phyloP scores from a whole-genome alignment of 2,113 vertebrate genomes.

The Sceloporus tristichus region DNA sequence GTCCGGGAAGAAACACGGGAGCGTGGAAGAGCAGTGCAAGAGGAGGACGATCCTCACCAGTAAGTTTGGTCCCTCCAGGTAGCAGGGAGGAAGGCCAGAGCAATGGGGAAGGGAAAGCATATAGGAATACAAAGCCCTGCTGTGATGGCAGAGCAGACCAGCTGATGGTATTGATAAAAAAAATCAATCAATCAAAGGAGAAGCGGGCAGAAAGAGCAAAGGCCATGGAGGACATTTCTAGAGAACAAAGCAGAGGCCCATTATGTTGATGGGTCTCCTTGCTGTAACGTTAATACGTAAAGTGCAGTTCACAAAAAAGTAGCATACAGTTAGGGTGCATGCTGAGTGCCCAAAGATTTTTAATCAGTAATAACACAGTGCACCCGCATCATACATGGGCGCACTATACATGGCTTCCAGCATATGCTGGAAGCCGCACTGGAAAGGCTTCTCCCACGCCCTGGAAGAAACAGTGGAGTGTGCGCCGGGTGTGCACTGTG shows the following conservation, averaged over 20 bases:
- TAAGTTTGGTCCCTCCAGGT: conserved; percentile 67
- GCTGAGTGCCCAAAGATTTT: background rate
- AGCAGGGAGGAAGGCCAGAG: background rate
- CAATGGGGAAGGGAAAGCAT: background rate
- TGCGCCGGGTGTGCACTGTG: too few species aligned
- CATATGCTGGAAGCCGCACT: too few species aligned
- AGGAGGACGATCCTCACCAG: conserved; percentile 90
- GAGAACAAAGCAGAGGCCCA: background rate
- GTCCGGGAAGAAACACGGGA: conserved; percentile 95
- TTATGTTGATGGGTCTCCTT: background rate
- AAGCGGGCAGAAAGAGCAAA: background rate
- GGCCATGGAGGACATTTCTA: background rate
- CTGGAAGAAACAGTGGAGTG: too few species aligned
- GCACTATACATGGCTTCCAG: too few species aligned
- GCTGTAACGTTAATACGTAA: background rate
- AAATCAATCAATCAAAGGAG: background rate
- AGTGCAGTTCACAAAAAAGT: background rate
- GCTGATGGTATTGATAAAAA: background rate
- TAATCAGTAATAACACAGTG: background rate
- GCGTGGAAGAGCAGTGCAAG: conserved; percentile 96
- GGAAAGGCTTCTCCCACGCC: too few species aligned
- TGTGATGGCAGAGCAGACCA: background rate
- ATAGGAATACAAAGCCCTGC: background rate
- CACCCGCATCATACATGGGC: too few species aligned
- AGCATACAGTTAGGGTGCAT: too few species aligned